Evolutionary conservation across 2,888 invertebrate genomes (phyloP).

Genomic region (Acheta domesticus): DNA sequence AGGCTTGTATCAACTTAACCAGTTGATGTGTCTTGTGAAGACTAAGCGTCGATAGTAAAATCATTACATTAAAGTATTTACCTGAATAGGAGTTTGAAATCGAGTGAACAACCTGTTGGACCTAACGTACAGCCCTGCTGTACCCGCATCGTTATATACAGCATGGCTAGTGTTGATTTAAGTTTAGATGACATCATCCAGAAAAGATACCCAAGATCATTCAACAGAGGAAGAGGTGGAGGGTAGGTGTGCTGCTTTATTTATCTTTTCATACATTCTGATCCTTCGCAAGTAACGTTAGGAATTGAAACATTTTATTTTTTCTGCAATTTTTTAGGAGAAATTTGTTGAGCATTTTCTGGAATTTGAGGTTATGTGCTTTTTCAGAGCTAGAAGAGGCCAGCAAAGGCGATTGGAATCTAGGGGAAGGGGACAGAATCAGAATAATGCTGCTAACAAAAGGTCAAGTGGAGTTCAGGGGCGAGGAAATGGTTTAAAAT

Average conservation of each 20-base stretch:
- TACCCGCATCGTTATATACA: neutral
- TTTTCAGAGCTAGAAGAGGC: conserved; percentile 9
- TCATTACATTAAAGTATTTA: too few species aligned
- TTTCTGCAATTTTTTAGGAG: neutral
- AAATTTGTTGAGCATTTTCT: neutral
- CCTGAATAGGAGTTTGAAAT: too few species aligned
- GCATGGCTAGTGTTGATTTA: conserved; percentile 38
- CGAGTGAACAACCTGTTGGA: too few species aligned
- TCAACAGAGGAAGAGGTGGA: conserved; percentile 28
- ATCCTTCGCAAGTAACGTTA: neutral
- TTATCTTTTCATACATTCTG: neutral
- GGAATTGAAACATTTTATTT: neutral
- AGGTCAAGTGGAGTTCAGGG: conserved; percentile 29
- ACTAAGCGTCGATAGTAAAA: too few species aligned
- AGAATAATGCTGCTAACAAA: neutral
- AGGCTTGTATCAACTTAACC: too few species aligned
- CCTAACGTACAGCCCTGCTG: too few species aligned
- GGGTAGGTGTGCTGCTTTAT: neutral
- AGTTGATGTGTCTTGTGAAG: too few species aligned
- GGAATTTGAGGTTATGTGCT: neutral
- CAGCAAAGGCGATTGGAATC: conserved; percentile 6
- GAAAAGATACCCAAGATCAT: conserved; percentile 41
- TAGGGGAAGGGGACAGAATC: neutral
- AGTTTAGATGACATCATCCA: conserved; percentile 51
- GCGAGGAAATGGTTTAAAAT: conserved; percentile 36